Conservation (phyloP, 2,113 vertebrate genomes). For the Elephas maximus region DNA sequence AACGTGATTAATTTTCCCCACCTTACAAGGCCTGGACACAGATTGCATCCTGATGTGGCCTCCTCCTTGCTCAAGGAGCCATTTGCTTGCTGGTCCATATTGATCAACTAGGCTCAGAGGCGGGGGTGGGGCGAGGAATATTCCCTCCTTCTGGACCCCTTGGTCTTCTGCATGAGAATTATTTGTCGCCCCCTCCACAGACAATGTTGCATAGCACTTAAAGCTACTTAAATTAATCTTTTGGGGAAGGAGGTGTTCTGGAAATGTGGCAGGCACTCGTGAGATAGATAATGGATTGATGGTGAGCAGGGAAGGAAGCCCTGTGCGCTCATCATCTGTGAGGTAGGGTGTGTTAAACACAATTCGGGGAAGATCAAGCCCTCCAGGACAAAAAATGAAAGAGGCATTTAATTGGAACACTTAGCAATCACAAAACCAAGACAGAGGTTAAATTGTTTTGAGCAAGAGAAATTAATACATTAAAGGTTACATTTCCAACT, state of each 20-base stretch:
- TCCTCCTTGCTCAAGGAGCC: slow-evolving; percentile 72
- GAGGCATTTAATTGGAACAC: slow-evolving; percentile 93
- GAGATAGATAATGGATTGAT: slow-evolving; percentile 88
- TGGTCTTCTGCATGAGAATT: slow-evolving; percentile 67
- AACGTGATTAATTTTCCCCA: slow-evolving; percentile 82
- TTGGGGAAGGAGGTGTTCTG: slow-evolving; percentile 83
- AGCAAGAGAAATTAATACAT: slow-evolving; percentile 95
- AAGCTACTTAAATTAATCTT: slow-evolving; percentile 87
- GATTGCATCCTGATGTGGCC: slow-evolving; percentile 71
- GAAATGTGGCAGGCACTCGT: slow-evolving; percentile 85
- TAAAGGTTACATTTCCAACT: slow-evolving; percentile 94
- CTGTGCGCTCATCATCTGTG: slow-evolving; percentile 73
- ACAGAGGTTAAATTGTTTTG: slow-evolving; percentile 96
- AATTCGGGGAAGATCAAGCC: slow-evolving; percentile 88
- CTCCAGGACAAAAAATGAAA: slow-evolving; percentile 90
- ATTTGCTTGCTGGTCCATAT: background rate
- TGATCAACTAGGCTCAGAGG: background rate
- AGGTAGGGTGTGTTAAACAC: slow-evolving; percentile 85
- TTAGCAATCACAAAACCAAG: slow-evolving; percentile 94
- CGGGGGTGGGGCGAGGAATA: background rate
- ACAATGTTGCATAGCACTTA: slow-evolving; percentile 81
- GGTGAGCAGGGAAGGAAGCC: slow-evolving; percentile 80
- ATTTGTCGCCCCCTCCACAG: slow-evolving; percentile 75
- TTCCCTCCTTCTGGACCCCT: slow-evolving; percentile 71
- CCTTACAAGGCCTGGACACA: slow-evolving; percentile 64